These are phyloP conservation scores for Styela clava DNA, from an alignment of 23 tunicate species.

Conservation along the genomic window DNA sequence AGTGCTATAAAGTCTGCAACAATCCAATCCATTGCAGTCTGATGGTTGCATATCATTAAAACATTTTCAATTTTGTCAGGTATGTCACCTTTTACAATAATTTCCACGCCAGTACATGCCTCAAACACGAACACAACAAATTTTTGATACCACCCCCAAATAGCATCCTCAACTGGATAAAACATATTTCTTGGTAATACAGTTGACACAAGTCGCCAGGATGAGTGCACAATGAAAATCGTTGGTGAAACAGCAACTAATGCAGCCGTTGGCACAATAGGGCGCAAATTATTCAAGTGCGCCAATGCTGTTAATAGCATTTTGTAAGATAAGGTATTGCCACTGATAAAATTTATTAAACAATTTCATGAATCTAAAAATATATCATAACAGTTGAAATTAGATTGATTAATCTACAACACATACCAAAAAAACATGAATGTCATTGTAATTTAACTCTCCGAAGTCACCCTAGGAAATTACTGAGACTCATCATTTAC, in stretches of 20 bases:
- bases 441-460: no score
- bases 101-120: conserved; percentile 60
- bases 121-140: conserved; percentile 68
- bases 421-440: no score
- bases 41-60: conserved; percentile 73
- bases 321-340: background rate
- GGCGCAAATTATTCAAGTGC: conserved; percentile 26
- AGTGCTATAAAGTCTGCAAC: conserved; percentile 76
- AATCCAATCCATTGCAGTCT: conserved; percentile 69
- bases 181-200: conserved; percentile 51
- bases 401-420: no score
- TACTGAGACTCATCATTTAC: no score
- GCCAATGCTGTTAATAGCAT: conserved; percentile 21
- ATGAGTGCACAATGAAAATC: conserved; percentile 33
- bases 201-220: conserved; percentile 51
- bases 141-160: conserved; percentile 85
- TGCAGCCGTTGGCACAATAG: conserved; percentile 26
- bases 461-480: no score
- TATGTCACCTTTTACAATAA: conserved; percentile 51
- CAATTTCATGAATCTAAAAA: no score
- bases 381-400: no score
- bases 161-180: conserved; percentile 54
- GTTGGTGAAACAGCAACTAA: conserved; percentile 38
- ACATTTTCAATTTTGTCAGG: conserved; percentile 57
- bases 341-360: no score